Conservation (phyloP, 1,140 invertebrate genomes). For the Ridgeia piscesae region DNA sequence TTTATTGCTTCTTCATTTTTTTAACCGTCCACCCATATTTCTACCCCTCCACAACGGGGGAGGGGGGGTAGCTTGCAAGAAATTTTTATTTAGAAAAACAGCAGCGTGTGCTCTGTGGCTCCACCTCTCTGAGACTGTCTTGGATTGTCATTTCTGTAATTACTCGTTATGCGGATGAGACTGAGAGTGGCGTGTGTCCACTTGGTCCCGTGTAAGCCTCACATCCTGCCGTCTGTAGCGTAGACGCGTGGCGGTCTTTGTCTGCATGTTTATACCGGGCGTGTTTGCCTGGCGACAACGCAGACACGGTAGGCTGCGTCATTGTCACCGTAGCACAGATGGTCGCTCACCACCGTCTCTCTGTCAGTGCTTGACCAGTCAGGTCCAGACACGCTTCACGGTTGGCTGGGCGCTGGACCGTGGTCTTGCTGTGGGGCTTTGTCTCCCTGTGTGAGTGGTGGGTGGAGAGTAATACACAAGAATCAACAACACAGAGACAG, state of each 20-base stretch:
- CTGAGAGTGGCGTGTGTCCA: not conserved
- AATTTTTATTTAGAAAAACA: not conserved
- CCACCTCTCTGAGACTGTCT: not conserved
- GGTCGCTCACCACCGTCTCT: too few relatives aligned
- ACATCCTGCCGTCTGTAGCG: not conserved
- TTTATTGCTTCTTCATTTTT: too few relatives aligned
- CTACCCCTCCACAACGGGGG: too few relatives aligned
- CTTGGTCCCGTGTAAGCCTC: not conserved
- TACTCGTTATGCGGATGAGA: not conserved
- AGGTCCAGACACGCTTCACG: not conserved
- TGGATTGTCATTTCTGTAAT: not conserved
- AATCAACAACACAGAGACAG: not conserved
- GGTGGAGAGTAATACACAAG: not conserved
- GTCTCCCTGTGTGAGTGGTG: not conserved
- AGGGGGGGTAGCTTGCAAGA: not conserved
- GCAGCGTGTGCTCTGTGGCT: not conserved
- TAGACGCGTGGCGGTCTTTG: not conserved
- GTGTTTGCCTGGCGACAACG: not conserved
- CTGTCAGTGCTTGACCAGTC: not conserved
- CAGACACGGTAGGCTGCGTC: not conserved
- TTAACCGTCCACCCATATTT: too few relatives aligned
- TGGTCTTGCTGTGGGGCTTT: not conserved
- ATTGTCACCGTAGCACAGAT: not conserved
- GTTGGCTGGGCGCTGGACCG: not conserved
- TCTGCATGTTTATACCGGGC: not conserved